Conservation (phyloP, 2,888 invertebrate genomes). For the Yponomeuta evonymella region DNA sequence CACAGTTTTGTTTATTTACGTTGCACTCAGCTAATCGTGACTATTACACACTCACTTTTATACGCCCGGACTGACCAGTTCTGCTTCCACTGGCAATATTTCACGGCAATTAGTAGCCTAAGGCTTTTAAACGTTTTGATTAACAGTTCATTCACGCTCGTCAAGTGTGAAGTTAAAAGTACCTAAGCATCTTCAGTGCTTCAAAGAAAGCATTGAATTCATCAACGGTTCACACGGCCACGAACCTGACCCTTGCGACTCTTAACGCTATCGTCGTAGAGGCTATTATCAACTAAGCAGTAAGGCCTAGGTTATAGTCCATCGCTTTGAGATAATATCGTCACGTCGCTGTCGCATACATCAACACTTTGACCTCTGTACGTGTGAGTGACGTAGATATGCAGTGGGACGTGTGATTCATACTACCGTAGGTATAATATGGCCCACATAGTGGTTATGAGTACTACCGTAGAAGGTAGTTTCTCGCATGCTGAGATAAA, state of each 20-base stretch:
- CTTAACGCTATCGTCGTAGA: background rate
- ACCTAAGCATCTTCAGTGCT: background rate
- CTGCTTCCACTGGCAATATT: background rate
- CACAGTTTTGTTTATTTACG: conserved; percentile 1
- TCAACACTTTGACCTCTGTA: conserved; percentile 2
- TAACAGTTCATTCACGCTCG: background rate
- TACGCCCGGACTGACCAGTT: background rate
- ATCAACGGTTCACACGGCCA: background rate
- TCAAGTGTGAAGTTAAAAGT: background rate
- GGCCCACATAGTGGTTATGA: conserved; percentile 4
- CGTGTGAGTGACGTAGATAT: conserved; percentile 12
- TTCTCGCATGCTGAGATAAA: background rate
- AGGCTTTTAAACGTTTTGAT: background rate
- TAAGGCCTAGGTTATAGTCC: background rate
- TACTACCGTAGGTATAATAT: background rate
- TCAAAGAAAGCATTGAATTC: background rate
- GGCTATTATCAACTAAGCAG: background rate
- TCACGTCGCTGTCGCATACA: background rate
- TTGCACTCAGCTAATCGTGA: background rate
- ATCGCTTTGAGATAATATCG: background rate
- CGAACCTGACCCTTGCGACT: background rate
- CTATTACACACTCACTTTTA: background rate
- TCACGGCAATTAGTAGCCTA: background rate
- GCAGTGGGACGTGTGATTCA: conserved; percentile 8
- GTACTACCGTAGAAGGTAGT: background rate